Evolutionary conservation across 2,797 vertebrate genomes (phyloP).

Genomic region (Sebastes oblongus): DNA sequence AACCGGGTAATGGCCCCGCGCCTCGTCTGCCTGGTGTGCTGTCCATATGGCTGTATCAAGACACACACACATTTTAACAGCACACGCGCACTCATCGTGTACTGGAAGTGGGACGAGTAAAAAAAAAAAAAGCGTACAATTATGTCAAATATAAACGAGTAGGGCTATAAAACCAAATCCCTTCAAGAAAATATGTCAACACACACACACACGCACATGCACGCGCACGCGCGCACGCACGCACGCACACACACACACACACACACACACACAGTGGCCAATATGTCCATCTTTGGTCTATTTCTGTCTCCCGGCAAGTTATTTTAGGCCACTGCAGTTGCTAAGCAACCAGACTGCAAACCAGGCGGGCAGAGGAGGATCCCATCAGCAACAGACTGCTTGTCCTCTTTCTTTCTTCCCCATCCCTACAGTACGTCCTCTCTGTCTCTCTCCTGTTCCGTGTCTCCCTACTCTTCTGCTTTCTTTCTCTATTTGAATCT

Average conservation of each 20-base stretch:
- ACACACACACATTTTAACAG: background rate
- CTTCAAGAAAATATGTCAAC: slow-evolving; percentile 9
- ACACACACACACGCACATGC: too few relatives aligned
- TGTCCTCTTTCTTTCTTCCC: slow-evolving; percentile 69
- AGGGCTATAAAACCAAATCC: slow-evolving; percentile 12
- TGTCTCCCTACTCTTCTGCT: background rate
- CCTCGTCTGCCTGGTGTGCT: slow-evolving; percentile 30
- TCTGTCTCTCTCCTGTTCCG: slow-evolving; percentile 6
- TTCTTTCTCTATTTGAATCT: background rate
- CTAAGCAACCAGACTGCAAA: slow-evolving; percentile 84
- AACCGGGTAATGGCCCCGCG: slow-evolving; percentile 33
- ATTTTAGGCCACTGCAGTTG: slow-evolving; percentile 85
- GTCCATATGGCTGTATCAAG: slow-evolving; percentile 34
- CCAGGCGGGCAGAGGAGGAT: slow-evolving; percentile 77
- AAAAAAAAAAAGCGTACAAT: background rate
- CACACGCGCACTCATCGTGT: background rate
- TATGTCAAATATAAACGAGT: slow-evolving; percentile 1
- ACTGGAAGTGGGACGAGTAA: background rate
- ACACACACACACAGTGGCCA: slow-evolving; percentile 3
- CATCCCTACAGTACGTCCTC: slow-evolving; percentile 21
- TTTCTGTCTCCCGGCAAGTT: slow-evolving; percentile 83
- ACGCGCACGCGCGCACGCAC: background rate
- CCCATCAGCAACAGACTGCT: slow-evolving; percentile 77
- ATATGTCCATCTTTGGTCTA: slow-evolving; percentile 78
- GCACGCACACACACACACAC: background rate